Percentiles rank a stretch among this genome's conserved stretches.
Evolutionary conservation across 2,888 invertebrate species (phyloP).

Genomic region (Malthinus seriepunctatus): DNA sequence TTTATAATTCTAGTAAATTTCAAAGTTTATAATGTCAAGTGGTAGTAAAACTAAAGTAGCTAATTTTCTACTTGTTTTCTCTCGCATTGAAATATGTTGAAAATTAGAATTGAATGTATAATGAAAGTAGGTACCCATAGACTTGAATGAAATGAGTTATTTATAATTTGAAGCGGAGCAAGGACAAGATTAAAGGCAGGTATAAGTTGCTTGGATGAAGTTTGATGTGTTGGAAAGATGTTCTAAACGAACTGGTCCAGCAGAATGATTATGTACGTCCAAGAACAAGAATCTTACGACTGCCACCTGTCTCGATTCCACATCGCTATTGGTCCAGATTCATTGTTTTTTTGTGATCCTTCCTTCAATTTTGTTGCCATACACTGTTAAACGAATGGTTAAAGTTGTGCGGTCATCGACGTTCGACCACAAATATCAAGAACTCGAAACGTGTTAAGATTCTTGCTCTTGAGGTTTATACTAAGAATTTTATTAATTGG

Average conservation of each 20-base stretch:
- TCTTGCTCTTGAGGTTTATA: background rate
- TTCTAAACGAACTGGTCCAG: conserved; percentile 37
- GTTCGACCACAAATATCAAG: background rate
- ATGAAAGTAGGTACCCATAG: no score
- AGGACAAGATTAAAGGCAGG: no score
- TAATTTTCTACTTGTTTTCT: no score
- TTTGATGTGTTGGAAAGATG: background rate
- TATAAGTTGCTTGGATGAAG: no score
- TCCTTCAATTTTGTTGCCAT: conserved; percentile 35
- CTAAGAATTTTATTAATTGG: conserved; percentile 12
- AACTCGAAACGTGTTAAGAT: background rate
- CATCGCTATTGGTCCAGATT: conserved; percentile 52
- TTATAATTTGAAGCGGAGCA: no score
- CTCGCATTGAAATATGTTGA: no score
- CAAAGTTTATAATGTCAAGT: no score
- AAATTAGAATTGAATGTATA: no score
- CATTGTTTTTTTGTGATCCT: conserved; percentile 44
- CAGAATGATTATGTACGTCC: conserved; percentile 46
- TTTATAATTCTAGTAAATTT: no score
- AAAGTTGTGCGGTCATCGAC: conserved; percentile 24
- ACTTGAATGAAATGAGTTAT: no score
- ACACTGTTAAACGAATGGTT: conserved; percentile 33
- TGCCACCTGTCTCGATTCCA: conserved; percentile 52
- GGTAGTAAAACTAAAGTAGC: no score
- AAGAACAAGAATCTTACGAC: conserved; percentile 51